A percentile compares a stretch with the other conserved stretches of the same genome.
Conservation (phyloP, 1,140 invertebrate species). For the Oedothorax gibbosus region DNA sequence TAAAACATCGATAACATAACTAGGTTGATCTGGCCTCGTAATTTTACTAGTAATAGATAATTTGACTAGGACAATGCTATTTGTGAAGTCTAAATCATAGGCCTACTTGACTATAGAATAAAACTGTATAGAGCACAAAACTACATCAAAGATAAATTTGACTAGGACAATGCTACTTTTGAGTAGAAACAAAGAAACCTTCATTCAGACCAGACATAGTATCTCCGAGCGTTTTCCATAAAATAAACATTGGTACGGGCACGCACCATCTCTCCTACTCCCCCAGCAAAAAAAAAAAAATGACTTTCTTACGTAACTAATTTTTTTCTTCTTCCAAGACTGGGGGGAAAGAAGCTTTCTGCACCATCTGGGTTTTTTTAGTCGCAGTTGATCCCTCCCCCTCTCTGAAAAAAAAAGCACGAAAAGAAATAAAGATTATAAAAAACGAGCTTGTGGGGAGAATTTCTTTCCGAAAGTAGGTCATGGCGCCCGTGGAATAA, state of each 20-base stretch:
- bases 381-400: slow-evolving; percentile 1
- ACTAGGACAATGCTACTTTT: too few species aligned
- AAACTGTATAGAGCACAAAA: too few species aligned
- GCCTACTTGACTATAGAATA: too few species aligned
- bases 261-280: slow-evolving; percentile 6
- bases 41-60: too few species aligned
- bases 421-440: slow-evolving; percentile 13
- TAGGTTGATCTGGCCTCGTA: too few species aligned
- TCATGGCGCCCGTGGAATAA: slow-evolving; percentile 35
- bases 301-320: slow-evolving; percentile 37
- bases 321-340: background rate
- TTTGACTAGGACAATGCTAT: too few species aligned
- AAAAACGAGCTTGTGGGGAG: background rate
- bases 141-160: too few species aligned
- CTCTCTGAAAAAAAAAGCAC: background rate
- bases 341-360: background rate
- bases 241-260: slow-evolving; percentile 26
- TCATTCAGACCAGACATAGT: background rate
- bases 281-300: background rate
- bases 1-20: too few species aligned
- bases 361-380: slow-evolving; percentile 41
- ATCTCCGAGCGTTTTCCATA: background rate
- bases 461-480: slow-evolving; percentile 29
- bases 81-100: too few species aligned
- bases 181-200: too few species aligned